Conservation (phyloP, 2,113 vertebrate genomes). For the Gallinago jamesoni region DNA sequence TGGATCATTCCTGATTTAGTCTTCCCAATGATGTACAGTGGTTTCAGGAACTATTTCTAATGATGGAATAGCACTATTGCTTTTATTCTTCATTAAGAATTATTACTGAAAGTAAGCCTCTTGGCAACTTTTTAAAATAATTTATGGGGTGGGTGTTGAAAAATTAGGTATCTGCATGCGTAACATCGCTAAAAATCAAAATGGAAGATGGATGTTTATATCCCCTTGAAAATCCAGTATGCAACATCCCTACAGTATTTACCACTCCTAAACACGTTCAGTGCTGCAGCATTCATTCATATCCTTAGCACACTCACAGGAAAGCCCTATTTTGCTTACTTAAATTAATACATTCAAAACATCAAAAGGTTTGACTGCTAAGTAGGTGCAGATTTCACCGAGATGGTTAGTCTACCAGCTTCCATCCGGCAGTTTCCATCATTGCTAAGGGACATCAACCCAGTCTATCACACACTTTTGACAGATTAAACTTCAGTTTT, state of each 20-base stretch:
- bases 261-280: background rate
- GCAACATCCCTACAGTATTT: background rate
- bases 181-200: background rate
- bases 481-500: background rate
- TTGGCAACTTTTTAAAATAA: background rate
- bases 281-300: background rate
- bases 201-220: background rate
- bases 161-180: background rate
- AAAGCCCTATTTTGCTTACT: background rate
- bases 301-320: background rate
- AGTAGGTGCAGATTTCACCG: background rate
- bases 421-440: background rate
- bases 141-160: background rate
- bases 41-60: background rate
- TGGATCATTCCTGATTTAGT: background rate
- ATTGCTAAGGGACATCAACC: background rate
- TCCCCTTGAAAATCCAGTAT: background rate
- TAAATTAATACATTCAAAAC: background rate
- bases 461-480: background rate
- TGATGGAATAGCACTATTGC: background rate
- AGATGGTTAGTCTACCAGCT: background rate
- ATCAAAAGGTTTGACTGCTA: background rate
- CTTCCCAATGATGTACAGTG: background rate
- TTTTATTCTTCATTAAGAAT: background rate
- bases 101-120: background rate